phyloP scores from a whole-genome alignment of 2,113 vertebrate species.

The Alectura lathami region DNA sequence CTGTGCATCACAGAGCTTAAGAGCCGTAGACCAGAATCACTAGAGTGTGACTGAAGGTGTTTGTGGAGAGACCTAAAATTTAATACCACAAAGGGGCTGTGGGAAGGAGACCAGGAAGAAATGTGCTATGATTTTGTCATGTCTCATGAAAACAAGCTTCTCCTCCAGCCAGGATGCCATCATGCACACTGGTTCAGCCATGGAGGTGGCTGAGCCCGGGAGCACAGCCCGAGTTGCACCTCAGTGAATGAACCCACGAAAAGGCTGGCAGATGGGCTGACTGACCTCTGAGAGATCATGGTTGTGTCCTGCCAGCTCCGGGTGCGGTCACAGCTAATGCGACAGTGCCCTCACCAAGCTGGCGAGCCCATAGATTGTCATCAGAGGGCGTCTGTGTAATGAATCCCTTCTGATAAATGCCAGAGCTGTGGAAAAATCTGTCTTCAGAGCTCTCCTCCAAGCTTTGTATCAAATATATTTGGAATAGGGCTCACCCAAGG shows the following conservation, averaged over 20 bases:
- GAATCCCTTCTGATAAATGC: not conserved
- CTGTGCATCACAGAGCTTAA: not conserved
- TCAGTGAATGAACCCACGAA: not conserved
- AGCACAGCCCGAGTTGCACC: not conserved
- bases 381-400: not conserved
- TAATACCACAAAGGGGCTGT: not conserved
- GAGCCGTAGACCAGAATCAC: not conserved
- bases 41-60: not conserved
- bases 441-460: not conserved
- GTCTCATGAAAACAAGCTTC: not conserved
- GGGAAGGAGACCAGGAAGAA: not conserved
- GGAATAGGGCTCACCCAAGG: not conserved
- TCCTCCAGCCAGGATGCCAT: not conserved
- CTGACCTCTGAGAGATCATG: not conserved
- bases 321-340: not conserved
- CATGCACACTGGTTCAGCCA: not conserved
- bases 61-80: not conserved
- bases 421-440: not conserved
- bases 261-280: not conserved
- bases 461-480: not conserved
- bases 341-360: not conserved
- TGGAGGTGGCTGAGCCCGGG: not conserved
- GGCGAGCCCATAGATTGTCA: not conserved
- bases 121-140: not conserved
- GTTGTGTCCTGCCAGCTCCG: not conserved